A percentile compares a stretch with the other conserved stretches of the same genome.
phyloP scores from a whole-genome alignment of 2,797 vertebrate genomes.

The Pangasius djambal region DNA sequence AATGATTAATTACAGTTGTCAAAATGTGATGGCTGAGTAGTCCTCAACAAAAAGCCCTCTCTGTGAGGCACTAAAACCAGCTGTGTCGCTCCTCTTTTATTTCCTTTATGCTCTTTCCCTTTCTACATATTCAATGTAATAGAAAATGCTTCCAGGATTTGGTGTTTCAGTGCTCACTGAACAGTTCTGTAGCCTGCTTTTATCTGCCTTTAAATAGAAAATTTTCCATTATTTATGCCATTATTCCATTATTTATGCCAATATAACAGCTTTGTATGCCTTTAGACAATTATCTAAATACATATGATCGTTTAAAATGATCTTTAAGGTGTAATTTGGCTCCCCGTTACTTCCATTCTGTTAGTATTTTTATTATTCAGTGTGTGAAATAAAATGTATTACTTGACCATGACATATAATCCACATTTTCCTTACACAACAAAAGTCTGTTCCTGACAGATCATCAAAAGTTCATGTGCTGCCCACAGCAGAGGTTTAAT shows the following conservation, averaged over 20 bases:
- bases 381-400: constrained; percentile 19
- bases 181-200: background rate
- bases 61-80: constrained; percentile 26
- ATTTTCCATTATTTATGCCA: too few relatives aligned
- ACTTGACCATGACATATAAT: constrained; percentile 24
- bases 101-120: constrained; percentile 5
- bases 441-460: constrained; percentile 31
- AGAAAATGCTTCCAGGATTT: background rate
- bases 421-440: constrained; percentile 30
- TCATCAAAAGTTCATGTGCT: constrained; percentile 24
- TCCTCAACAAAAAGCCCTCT: constrained; percentile 25
- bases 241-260: background rate
- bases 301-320: background rate
- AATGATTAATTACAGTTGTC: constrained; percentile 51
- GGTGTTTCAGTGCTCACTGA: background rate
- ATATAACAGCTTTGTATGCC: background rate
- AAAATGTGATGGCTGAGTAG: constrained; percentile 36
- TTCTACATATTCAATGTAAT: background rate
- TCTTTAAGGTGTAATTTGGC: background rate
- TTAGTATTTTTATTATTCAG: background rate
- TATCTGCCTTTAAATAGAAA: background rate
- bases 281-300: background rate
- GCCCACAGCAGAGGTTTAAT: constrained; percentile 28
- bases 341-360: background rate
- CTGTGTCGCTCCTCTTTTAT: constrained; percentile 14